Evolutionary conservation across 1,140 invertebrate species (phyloP).

Genomic region (Tetragonula clypearis): DNA sequence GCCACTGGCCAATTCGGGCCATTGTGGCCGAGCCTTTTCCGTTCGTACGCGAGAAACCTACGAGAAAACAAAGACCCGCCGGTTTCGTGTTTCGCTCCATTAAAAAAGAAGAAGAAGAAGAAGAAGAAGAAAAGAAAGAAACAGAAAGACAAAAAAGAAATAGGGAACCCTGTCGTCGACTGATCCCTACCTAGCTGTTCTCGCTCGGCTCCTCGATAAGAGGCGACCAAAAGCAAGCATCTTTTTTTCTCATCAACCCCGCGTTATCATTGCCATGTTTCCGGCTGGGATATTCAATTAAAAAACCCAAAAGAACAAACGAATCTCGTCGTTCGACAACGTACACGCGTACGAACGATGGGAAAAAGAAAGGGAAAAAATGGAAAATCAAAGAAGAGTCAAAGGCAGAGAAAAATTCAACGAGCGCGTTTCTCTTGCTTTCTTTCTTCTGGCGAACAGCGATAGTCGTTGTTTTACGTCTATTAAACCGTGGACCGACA

Average conservation of each 20-base stretch:
- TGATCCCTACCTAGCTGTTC: neutral
- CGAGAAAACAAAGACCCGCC: constrained; percentile 2
- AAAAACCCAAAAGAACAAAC: neutral
- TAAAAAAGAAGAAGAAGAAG: neutral
- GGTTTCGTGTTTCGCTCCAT: neutral
- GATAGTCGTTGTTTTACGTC: neutral
- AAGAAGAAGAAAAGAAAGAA: neutral
- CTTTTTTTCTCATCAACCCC: neutral
- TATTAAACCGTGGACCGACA: constrained; percentile 13
- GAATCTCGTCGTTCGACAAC: neutral
- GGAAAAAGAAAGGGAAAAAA: too few species aligned
- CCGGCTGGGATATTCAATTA: neutral
- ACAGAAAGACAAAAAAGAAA: too few species aligned
- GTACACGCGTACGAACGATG: neutral
- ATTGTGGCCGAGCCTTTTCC: neutral
- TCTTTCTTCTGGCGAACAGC: neutral
- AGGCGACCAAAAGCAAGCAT: neutral
- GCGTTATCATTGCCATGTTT: neutral
- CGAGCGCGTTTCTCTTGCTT: neutral
- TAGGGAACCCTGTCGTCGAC: neutral
- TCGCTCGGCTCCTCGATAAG: neutral
- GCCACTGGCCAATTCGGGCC: constrained; percentile 4
- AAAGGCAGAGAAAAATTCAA: neutral
- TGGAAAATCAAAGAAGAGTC: neutral
- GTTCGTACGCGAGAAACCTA: neutral